Base-by-base conservation (phyloP, 2,888 invertebrate genomes). In the Mantis religiosa region DNA sequence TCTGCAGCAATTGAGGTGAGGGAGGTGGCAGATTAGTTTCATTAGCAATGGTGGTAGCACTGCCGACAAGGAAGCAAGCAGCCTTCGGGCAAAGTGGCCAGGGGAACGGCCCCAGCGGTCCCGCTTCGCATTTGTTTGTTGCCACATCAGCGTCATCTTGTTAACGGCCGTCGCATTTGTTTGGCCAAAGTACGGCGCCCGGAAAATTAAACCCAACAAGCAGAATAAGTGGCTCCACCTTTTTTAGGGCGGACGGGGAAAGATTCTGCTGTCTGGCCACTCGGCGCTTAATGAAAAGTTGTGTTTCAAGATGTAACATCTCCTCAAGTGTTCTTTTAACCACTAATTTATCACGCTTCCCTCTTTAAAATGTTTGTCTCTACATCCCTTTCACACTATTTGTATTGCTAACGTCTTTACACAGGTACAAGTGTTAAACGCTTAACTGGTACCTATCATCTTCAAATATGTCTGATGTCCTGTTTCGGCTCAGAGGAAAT, bases 101-200 rank as follows among this genome's bases (percentile, higher is more conserved):
- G 54, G 54, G 54, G 86, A 81, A 86, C 41, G n/a, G 85, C 28
- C 86, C 71, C 71, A 34, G n/a, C 71, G 85, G 85, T 54, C 47
- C 88, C 89, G 83, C n/a, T 8, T n/a, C 82, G 86, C 86, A 89
- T 89, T 89, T 89, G 89, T 89, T 83, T 87, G 89, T 88, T 88
- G 88, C 88, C 88, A 88, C 85, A 88, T 88, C 88, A 88, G 88
- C 85, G 88, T 86, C 88, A 88, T 88, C 85, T 85, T 86, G 88
- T 85, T 88, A 85, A 86, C 88, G 88, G 88, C n/a, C 82, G 41
- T 82, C 8, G 28, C 88, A 88, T 88, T 88, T 88, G 88, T 88
- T 85, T 88, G 84, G 82, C 28, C 54, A 71, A 71, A 25, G 54
- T 20, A 71, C 54, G 54, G 54, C 54, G 54, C 54, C 54, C 54